Base-by-base conservation (phyloP, 1,140 invertebrate species). In the Drosophila takahashii region DNA sequence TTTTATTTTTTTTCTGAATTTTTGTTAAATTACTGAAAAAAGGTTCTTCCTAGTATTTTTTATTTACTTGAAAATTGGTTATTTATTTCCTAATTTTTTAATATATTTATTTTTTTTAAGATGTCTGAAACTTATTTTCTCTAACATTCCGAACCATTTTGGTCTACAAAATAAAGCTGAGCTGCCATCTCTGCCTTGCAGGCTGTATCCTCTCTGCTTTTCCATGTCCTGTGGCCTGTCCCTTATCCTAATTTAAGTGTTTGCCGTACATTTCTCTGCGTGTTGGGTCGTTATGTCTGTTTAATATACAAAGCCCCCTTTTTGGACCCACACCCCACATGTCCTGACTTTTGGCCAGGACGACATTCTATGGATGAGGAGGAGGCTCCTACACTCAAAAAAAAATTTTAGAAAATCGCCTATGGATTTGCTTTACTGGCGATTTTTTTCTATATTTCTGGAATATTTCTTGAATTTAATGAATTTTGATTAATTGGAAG, bases 201-300 rank as follows among this genome's bases (percentile, higher is more conserved):
- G 29, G 26, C 29, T 45, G 57, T 29, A 22, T 69, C 60, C 62
- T 47, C 36, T 26, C 1, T 18, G 4, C 10, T 4, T 3, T 39
- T 56, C 11, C 16, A 37, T 59, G 62, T 69, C 62, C 54, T 69
- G 54, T 77, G 72, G 50, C 75, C 57, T 81, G 79, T 65, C 60
- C 61, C 60, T 81, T 81, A 81, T 79, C 83, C 81, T 81, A 81
- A 87, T 81, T 86, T 86, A 86, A 86, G 83, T 87, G 83, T 79
- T 85, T 80, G 80, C 64, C 54, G 50, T 79, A 77, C 60, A 86
- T 81, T 70, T 59, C 60, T 64, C 48, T 74, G 81, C 78, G 69
- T 81, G 65, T 81, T 67, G 77, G 74, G 83, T 81, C 83, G 84
- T 86, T 87, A 76, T 83, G 79, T 76, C 83, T 81, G 81, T 78